Percentiles rank a stretch among this genome's conserved stretches.
These are phyloP conservation scores for Leptopterna dolabrata DNA, from an alignment of 2,888 invertebrate species.

Conservation along the genomic window DNA sequence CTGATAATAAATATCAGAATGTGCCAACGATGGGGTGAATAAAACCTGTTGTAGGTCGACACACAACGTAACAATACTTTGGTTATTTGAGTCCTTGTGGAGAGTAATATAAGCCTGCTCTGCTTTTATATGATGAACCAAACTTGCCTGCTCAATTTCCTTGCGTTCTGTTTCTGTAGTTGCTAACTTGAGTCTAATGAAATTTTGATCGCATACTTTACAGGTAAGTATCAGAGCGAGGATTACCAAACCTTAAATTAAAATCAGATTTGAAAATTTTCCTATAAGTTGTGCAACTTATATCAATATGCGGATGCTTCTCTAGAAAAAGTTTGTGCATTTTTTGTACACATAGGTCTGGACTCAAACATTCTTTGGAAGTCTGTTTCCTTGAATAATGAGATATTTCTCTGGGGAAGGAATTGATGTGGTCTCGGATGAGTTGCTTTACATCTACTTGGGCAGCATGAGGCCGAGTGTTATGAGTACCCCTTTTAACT, in stretches of 20 bases:
- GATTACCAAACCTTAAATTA: constrained; percentile 55
- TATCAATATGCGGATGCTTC: constrained; percentile 51
- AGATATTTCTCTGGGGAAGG: constrained; percentile 50
- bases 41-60: no score
- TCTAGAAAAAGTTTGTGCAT: constrained; percentile 53
- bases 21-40: constrained; percentile 54
- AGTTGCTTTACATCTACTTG: background rate
- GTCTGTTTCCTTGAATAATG: constrained; percentile 50
- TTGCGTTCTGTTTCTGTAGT: constrained; percentile 37
- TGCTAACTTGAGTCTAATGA: constrained; percentile 13
- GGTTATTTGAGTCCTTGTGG: background rate
- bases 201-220: constrained; percentile 41
- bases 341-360: constrained; percentile 49
- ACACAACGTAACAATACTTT: constrained; percentile 18
- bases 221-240: constrained; percentile 55
- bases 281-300: constrained; percentile 32
- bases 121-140: constrained; percentile 32
- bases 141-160: constrained; percentile 25
- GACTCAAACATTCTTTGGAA: constrained; percentile 43
- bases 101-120: constrained; percentile 29
- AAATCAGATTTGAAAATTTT: constrained; percentile 50
- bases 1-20: constrained; percentile 51
- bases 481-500: constrained; percentile 3
- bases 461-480: background rate
- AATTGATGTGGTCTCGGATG: constrained; percentile 26